phyloP scores from a whole-genome alignment of 2,113 vertebrate species.

The Eulemur rufifrons region DNA sequence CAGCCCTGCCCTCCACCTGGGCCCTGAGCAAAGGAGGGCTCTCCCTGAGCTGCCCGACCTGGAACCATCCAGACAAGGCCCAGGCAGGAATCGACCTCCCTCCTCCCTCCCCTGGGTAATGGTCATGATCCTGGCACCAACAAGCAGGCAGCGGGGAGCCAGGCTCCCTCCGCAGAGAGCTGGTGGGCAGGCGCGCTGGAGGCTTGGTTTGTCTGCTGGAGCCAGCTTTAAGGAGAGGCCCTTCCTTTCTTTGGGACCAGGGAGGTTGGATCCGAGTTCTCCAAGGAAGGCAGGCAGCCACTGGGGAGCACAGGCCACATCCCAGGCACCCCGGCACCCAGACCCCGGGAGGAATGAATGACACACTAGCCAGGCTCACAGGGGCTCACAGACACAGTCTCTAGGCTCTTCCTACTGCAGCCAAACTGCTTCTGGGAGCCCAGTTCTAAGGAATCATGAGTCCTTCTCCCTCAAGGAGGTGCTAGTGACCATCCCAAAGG shows the following conservation, averaged over 20 bases:
- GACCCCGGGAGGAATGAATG: background rate
- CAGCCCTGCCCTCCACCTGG: background rate
- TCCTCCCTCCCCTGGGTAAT: background rate
- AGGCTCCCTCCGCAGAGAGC: background rate
- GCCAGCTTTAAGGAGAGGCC: background rate
- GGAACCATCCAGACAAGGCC: background rate
- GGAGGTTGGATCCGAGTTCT: background rate
- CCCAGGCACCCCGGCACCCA: background rate
- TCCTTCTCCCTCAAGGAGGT: background rate
- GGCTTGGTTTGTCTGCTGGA: background rate
- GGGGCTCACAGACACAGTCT: background rate
- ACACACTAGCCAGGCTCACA: background rate
- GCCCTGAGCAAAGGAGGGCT: background rate
- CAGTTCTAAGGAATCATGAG: background rate
- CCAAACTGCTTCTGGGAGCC: background rate
- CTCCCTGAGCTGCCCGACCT: background rate
- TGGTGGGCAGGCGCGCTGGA: too few relatives aligned
- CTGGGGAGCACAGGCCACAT: background rate
- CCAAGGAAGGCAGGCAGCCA: background rate
- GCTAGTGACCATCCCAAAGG: background rate
- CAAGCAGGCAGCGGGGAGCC: too few relatives aligned
- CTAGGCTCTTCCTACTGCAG: background rate
- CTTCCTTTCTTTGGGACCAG: background rate
- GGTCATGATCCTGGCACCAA: background rate
- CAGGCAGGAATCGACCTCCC: background rate